These are phyloP conservation scores for Drosophila cardini DNA, from an alignment of 1,140 invertebrate genomes.

Conservation along the genomic window DNA sequence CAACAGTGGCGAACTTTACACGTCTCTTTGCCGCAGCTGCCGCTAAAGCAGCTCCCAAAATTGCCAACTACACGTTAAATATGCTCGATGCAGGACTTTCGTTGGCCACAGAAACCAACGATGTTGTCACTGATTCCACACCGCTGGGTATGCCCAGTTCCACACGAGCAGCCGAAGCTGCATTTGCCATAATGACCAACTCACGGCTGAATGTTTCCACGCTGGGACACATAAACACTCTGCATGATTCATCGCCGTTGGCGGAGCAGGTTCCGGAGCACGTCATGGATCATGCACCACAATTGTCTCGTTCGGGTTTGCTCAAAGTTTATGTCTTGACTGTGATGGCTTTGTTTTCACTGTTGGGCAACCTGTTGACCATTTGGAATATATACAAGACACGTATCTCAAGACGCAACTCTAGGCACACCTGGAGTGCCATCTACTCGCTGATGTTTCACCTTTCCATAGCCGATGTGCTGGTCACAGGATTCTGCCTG, in stretches of 20 bases:
- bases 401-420: constrained; percentile 85
- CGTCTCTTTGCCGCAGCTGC: constrained; percentile 53
- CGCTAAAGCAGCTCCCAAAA: constrained; percentile 35
- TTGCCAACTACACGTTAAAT: constrained; percentile 71
- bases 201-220: constrained; percentile 44
- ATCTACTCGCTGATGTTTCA: constrained; percentile 92
- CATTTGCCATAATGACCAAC: constrained; percentile 61
- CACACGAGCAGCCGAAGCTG: constrained; percentile 42
- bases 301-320: constrained; percentile 86
- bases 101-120: constrained; percentile 44
- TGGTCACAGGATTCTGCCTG: constrained; percentile 93
- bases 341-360: constrained; percentile 89
- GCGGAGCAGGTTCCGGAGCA: constrained; percentile 71
- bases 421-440: constrained; percentile 88
- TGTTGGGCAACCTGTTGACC: constrained; percentile 90
- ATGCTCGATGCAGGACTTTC: constrained; percentile 57
- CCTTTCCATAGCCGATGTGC: constrained; percentile 90
- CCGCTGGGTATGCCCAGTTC: neutral
- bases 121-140: neutral
- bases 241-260: constrained; percentile 54
- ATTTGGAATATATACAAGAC: constrained; percentile 90
- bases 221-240: constrained; percentile 61
- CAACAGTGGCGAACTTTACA: constrained; percentile 55
- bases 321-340: constrained; percentile 88
- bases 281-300: constrained; percentile 87